Conservation (phyloP, 2,888 invertebrate genomes). For the Deilephila elpenor region DNA sequence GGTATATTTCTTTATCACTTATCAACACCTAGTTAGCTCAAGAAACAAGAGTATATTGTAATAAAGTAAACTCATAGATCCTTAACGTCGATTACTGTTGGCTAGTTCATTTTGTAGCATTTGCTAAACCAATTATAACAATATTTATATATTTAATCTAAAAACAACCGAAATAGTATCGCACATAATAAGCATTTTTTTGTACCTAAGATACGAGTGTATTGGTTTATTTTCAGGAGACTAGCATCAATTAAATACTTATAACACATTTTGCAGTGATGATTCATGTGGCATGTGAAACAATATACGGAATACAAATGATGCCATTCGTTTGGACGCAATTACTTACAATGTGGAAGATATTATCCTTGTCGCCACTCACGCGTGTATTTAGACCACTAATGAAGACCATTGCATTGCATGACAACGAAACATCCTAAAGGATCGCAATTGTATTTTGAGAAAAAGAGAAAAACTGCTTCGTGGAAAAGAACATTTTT, state of each 20-base stretch:
- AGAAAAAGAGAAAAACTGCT: not conserved
- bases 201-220: no score
- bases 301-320: constrained; percentile 1
- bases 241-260: not conserved
- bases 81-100: no score
- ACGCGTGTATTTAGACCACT: constrained; percentile 26
- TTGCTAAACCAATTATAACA: no score
- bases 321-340: constrained; percentile 15
- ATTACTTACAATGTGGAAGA: constrained; percentile 32
- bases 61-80: no score
- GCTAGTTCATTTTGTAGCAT: no score
- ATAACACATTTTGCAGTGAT: not conserved
- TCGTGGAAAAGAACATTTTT: no score
- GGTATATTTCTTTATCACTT: no score
- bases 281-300: not conserved
- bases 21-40: no score
- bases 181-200: no score
- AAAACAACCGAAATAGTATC: no score
- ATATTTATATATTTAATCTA: no score
- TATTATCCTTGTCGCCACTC: constrained; percentile 22
- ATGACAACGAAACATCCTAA: not conserved
- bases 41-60: no score
- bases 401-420: not conserved
- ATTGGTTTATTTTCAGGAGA: not conserved
- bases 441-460: not conserved